phyloP scores from a whole-genome alignment of 2,113 vertebrate genomes.

The Percina caprodes region DNA sequence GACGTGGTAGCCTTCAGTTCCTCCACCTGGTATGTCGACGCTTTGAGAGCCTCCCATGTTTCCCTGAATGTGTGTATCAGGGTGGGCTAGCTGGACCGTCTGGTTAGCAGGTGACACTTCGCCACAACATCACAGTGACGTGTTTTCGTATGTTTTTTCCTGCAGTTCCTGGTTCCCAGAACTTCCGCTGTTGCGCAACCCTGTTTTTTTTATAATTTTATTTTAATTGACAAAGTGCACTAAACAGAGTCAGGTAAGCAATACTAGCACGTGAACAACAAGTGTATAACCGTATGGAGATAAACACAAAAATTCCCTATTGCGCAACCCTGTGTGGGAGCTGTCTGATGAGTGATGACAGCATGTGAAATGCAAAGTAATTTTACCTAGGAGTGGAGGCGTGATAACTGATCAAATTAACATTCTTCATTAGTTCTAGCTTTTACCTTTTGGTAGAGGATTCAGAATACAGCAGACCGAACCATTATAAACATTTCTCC shows the following conservation, averaged over 20 bases:
- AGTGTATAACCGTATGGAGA: too few species aligned
- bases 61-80: neutral
- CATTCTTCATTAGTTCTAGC: too few species aligned
- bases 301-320: neutral
- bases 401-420: too few species aligned
- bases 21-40: constrained; percentile 92
- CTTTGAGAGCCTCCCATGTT: constrained; percentile 91
- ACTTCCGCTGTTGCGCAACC: constrained; percentile 67
- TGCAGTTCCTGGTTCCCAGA: constrained; percentile 52
- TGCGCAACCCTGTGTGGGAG: neutral
- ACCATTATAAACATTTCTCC: too few species aligned
- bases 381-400: too few species aligned
- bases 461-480: too few species aligned
- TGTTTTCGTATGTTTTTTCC: neutral
- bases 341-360: neutral
- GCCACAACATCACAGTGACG: constrained; percentile 7
- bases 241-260: too few species aligned
- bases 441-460: too few species aligned
- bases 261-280: too few species aligned
- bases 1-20: constrained; percentile 94
- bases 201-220: neutral
- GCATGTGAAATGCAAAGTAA: too few species aligned
- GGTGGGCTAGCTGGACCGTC: neutral
- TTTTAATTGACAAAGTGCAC: too few species aligned
- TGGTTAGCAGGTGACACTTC: constrained; percentile 9